Conservation (phyloP, 2,888 invertebrate species). For the Terebella lapidaria region DNA sequence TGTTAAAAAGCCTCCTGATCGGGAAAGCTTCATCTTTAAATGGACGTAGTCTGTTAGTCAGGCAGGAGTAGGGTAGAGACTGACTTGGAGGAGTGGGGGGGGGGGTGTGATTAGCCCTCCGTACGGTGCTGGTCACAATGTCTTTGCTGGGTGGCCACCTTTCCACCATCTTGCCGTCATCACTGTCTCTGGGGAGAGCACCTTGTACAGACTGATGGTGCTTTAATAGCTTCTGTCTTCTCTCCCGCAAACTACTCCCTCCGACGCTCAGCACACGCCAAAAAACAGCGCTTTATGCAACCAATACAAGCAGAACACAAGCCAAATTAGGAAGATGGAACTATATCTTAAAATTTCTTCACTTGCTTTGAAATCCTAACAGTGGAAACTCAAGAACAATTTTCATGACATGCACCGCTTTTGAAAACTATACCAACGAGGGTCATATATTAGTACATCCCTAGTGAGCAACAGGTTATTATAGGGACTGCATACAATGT, state of each 20-base stretch:
- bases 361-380: no score
- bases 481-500: no score
- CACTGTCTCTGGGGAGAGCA: neutral
- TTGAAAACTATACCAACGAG: no score
- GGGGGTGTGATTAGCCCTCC: neutral
- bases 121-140: neutral
- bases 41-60: neutral
- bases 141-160: neutral
- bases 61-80: no score
- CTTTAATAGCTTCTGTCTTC: neutral
- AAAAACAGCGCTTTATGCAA: no score
- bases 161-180: neutral
- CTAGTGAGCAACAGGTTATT: no score
- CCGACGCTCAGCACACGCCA: neutral
- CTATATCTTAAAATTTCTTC: neutral
- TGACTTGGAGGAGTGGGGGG: no score
- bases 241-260: neutral
- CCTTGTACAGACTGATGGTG: neutral
- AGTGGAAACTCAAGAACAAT: no score
- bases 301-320: neutral
- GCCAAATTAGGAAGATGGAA: neutral
- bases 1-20: neutral
- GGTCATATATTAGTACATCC: no score
- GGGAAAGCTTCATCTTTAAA: neutral
- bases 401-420: no score